A percentile compares a stretch with the other conserved stretches of the same genome.
These are phyloP conservation scores for Oxyura jamaicensis DNA, from an alignment of 2,113 vertebrate genomes.

Conservation along the genomic window DNA sequence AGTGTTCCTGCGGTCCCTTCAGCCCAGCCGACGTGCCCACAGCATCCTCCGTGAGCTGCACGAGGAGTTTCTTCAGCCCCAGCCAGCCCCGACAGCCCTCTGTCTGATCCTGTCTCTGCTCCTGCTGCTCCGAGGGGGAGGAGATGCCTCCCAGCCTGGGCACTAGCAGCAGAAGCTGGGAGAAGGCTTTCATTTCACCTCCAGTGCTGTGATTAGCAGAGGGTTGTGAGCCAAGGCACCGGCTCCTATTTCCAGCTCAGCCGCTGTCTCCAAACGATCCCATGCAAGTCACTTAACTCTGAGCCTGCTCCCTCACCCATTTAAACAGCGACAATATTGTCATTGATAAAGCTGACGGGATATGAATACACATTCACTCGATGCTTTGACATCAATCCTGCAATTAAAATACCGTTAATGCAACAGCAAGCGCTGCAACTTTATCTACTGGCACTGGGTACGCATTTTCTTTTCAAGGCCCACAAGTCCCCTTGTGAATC, in stretches of 20 bases:
- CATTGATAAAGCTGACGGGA: background rate
- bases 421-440: background rate
- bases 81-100: background rate
- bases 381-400: background rate
- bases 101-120: fast-evolving
- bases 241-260: background rate
- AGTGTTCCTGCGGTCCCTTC: background rate
- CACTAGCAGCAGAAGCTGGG: fast-evolving
- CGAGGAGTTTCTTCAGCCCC: background rate
- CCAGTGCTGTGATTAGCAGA: background rate
- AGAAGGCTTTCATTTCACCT: background rate
- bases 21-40: background rate
- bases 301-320: background rate
- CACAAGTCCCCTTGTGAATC: background rate
- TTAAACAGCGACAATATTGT: background rate
- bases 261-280: background rate
- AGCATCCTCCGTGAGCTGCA: background rate
- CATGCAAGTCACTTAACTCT: background rate
- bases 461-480: fast-evolving
- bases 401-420: background rate
- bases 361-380: background rate
- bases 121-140: background rate
- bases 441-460: background rate
- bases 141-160: background rate
- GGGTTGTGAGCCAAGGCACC: background rate